Conservation (phyloP, 2,888 invertebrate species). For the Erebia palarica region DNA sequence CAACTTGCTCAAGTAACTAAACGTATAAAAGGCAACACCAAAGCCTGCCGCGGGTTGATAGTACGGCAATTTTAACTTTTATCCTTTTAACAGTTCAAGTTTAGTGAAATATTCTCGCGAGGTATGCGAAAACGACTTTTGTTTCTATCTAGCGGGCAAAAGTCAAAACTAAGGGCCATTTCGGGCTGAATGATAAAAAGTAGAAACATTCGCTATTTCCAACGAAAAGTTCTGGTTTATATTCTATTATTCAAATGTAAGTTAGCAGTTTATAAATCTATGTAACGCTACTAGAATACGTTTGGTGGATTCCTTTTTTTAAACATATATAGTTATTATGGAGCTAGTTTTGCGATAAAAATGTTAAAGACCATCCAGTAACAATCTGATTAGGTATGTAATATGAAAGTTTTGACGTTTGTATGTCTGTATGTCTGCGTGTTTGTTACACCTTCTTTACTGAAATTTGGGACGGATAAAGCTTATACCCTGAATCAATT, state of each 20-base stretch:
- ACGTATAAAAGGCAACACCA: neutral
- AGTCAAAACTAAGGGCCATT: neutral
- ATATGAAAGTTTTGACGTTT: no score
- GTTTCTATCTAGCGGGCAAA: neutral
- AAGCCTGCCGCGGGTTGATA: slow-evolving; percentile 27
- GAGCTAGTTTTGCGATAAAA: no score
- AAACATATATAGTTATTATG: no score
- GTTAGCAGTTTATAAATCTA: neutral
- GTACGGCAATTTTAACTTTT: slow-evolving; percentile 27
- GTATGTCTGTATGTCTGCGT: no score
- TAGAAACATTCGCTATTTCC: neutral
- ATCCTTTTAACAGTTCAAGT: slow-evolving; percentile 27
- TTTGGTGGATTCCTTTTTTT: no score
- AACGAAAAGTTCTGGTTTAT: neutral
- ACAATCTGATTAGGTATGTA: no score
- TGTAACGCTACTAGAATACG: no score
- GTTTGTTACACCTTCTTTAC: no score
- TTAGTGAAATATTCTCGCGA: slow-evolving; percentile 13
- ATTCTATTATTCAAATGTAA: neutral
- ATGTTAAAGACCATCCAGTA: no score
- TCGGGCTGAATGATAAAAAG: neutral
- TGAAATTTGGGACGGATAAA: no score
- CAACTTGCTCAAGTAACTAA: neutral
- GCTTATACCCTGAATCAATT: no score
- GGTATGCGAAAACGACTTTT: slow-evolving; percentile 10